Evolutionary conservation across 2,113 vertebrate genomes (phyloP), one percentile per base, ranked within the genome.

Genomic region (Oreochromis aureus): DNA sequence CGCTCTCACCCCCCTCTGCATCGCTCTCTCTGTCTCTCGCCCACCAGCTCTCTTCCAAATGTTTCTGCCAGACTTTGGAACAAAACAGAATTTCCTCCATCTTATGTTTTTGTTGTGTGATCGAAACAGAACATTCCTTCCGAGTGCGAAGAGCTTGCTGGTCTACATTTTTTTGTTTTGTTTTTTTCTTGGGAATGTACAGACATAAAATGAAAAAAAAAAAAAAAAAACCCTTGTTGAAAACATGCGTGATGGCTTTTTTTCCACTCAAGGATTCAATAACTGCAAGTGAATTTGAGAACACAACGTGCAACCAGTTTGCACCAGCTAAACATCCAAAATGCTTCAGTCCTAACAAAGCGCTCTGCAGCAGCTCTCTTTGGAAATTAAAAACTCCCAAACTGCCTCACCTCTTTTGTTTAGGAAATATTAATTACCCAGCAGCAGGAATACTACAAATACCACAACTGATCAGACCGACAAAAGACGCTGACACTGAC

Each of bases 51-150:
- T 27, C 69, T 55, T 83, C 85, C 92, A 90, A 93, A 90, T 90
- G 85, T 86, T 89, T 89, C 91, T 66, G 51, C 89, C 83, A 81
- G 76, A 87, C 76, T 18, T 86, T 90, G 79, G 80, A 91, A 66
- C 82, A 82, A 71, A 91, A 85, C 63, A 71, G 48, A 89, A 82
- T 86, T 82, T 87, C 63, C 82, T 80, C 86, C 86, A 86, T 86
- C 56, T 86, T 71, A 22, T 84, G 82, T 86, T 92, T 92, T 91
- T 89, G 87, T 92, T 89, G 63, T 91, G 63, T 63, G 80, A 87
- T 88, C n/a, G 73, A 86, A 91, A 71, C 22, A 88, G 82, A 91
- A 86, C 81, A 91, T 91, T 89, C 84, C 80, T 66, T 66, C 48
- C 0, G 54, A 87, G 63, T n/a, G 63, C 55, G 66, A 69, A 80